Conservation (phyloP, 2,888 invertebrate genomes). For the Dyspetes luteomarginatus region DNA sequence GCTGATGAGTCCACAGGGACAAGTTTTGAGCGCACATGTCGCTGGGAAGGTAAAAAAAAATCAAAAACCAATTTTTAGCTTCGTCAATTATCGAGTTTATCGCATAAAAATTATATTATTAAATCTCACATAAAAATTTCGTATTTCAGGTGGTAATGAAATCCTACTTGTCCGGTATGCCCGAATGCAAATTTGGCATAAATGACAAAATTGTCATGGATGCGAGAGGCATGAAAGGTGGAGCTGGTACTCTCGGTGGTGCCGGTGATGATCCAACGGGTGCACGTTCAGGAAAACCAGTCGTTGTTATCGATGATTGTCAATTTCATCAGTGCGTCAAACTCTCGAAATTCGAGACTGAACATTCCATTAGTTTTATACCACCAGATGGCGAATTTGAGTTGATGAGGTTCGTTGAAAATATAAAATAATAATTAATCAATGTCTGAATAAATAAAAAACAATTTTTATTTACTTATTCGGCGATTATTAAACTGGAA, state of each 20-base stretch:
- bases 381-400: constrained; percentile 99
- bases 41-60: constrained; percentile 95
- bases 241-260: constrained; percentile 84
- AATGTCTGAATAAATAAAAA: too few relatives aligned
- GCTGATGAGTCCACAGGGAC: constrained; percentile 99
- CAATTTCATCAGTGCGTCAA: constrained; percentile 99
- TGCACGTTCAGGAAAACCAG: constrained; percentile 97
- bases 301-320: constrained; percentile 99
- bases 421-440: too few relatives aligned
- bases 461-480: too few relatives aligned
- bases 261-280: constrained; percentile 88
- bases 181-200: constrained; percentile 99
- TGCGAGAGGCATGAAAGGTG: constrained; percentile 91
- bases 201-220: constrained; percentile 99
- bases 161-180: constrained; percentile 99
- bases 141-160: constrained; percentile 95
- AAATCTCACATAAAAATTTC: constrained; percentile 17
- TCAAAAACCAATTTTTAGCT: too few relatives aligned
- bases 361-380: constrained; percentile 99
- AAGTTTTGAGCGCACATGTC: constrained; percentile 99
- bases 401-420: constrained; percentile 94
- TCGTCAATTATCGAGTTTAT: too few relatives aligned
- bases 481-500: too few relatives aligned
- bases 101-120: neutral
- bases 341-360: constrained; percentile 99